Conservation (phyloP, 2,113 vertebrate species). For the Passer montanus region DNA sequence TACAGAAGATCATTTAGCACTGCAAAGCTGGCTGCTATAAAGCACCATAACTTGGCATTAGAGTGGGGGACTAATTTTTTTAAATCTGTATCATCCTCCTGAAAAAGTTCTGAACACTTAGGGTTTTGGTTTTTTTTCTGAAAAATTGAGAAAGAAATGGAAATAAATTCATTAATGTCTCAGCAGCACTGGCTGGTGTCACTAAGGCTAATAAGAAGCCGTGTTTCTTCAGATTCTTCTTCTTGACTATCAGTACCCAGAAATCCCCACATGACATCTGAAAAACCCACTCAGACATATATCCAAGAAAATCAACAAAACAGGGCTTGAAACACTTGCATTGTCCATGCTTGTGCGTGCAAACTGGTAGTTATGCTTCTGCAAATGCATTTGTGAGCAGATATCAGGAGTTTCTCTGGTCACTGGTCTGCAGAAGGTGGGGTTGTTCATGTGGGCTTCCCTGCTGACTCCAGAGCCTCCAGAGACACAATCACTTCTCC, state of each 20-base stretch:
- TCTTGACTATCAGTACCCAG: neutral
- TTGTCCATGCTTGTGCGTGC: neutral
- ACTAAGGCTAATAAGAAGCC: neutral
- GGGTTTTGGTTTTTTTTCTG: fast-evolving
- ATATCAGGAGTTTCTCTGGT: neutral
- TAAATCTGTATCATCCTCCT: neutral
- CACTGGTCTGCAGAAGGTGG: neutral
- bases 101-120: neutral
- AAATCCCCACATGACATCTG: neutral
- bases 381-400: neutral
- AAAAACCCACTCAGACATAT: neutral
- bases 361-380: neutral
- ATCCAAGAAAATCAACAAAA: neutral
- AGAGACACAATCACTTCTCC: neutral
- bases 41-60: neutral
- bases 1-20: constrained; percentile 38
- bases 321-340: neutral
- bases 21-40: constrained; percentile 1
- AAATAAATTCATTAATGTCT: neutral
- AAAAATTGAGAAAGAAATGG: neutral
- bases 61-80: neutral
- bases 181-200: neutral
- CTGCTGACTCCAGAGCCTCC: neutral
- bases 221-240: neutral
- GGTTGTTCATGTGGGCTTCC: neutral